These are phyloP conservation scores for Antheraea assamensis DNA, from an alignment of 2,888 invertebrate genomes.

Conservation along the genomic window DNA sequence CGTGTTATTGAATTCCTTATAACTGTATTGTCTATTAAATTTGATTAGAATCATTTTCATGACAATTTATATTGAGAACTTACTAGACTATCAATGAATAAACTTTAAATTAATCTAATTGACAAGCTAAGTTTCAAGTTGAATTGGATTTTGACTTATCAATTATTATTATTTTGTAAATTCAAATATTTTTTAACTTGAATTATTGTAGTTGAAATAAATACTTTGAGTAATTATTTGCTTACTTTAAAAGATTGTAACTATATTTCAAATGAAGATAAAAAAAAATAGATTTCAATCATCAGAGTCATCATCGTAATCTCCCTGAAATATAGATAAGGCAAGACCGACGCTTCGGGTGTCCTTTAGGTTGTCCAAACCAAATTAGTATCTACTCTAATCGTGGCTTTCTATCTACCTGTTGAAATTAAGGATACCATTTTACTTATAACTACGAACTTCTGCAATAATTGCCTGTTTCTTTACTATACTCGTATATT, in stretches of 20 bases:
- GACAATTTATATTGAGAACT: constrained; percentile 33
- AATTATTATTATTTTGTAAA: background rate
- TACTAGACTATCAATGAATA: constrained; percentile 31
- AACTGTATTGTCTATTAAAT: background rate
- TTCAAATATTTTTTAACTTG: background rate
- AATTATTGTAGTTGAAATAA: background rate
- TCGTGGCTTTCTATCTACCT: background rate
- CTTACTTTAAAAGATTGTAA: background rate
- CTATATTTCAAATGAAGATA: too few relatives aligned
- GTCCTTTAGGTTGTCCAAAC: background rate
- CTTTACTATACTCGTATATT: background rate
- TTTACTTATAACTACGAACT: background rate
- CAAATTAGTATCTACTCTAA: background rate
- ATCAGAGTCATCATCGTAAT: too few relatives aligned
- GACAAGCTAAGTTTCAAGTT: constrained; percentile 24
- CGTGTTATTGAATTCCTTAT: background rate
- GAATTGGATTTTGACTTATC: constrained; percentile 19
- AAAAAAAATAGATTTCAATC: too few relatives aligned
- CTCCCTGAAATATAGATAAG: too few relatives aligned
- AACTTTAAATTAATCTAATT: constrained; percentile 35
- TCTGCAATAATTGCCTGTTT: background rate
- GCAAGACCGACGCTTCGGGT: background rate
- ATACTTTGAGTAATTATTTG: background rate
- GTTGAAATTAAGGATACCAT: background rate
- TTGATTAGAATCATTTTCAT: background rate